phyloP scores from a whole-genome alignment of 2,888 invertebrate genomes.

The Phengaris arion region DNA sequence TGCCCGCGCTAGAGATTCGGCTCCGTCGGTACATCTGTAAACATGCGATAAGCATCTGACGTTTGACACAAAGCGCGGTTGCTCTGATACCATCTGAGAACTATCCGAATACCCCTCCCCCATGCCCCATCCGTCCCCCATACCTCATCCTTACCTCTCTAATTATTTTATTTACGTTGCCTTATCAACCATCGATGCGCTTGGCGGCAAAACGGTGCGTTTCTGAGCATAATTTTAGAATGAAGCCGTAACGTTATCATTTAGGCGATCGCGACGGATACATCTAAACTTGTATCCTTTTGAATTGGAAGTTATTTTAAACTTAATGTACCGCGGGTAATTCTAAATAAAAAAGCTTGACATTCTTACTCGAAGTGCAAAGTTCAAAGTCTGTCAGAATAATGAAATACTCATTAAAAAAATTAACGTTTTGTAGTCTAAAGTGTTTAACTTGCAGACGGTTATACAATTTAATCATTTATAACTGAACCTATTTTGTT shows the following conservation, averaged over 20 bases:
- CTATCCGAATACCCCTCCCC: conserved; percentile 57
- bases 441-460: not conserved
- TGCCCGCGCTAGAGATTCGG: conserved; percentile 64
- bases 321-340: not conserved
- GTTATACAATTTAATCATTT: not conserved
- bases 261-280: conserved; percentile 68
- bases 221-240: conserved; percentile 73
- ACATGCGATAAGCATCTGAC: conserved; percentile 77
- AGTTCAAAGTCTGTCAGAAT: not conserved
- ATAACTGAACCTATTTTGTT: not conserved
- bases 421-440: too few relatives aligned
- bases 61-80: conserved; percentile 79
- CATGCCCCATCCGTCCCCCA: conserved; percentile 37
- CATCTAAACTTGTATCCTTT: conserved; percentile 49
- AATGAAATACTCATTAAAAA: not conserved
- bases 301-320: conserved; percentile 1
- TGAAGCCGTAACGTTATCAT: conserved; percentile 60
- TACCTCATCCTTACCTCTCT: conserved; percentile 54
- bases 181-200: conserved; percentile 76
- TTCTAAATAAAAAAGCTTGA: not conserved
- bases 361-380: not conserved
- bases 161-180: conserved; percentile 77
- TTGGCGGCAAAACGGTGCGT: conserved; percentile 66
- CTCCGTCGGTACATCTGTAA: conserved; percentile 77
- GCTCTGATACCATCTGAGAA: conserved; percentile 72